These are phyloP conservation scores for Galaxias olidus DNA, from an alignment of 2,797 vertebrate genomes.

Conservation along the genomic window DNA sequence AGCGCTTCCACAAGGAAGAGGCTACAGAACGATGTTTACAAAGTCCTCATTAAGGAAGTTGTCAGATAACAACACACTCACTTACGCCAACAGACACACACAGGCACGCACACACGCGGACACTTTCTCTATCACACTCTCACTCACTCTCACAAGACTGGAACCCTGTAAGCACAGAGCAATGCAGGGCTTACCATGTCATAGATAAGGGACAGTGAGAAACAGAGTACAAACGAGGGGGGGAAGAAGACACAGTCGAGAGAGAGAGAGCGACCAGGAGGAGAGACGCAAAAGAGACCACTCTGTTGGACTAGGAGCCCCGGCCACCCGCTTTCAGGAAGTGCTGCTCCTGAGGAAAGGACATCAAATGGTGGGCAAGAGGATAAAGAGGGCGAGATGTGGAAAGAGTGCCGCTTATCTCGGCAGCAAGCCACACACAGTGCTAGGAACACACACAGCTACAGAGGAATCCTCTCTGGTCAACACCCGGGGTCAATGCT, in stretches of 20 bases:
- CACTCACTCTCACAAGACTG: conserved; percentile 39
- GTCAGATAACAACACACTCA: conserved; percentile 84
- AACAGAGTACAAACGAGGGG: conserved; percentile 52
- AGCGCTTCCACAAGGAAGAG: conserved; percentile 81
- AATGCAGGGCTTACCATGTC: conserved; percentile 87
- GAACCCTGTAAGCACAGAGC: conserved; percentile 64
- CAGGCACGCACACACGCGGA: conserved; percentile 20
- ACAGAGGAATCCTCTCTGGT: conserved; percentile 68
- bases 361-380: conserved; percentile 77
- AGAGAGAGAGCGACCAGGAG: conserved; percentile 46
- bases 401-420: conserved; percentile 38
- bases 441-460: conserved; percentile 35
- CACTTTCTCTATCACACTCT: conserved; percentile 55
- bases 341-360: conserved; percentile 60
- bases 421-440: conserved; percentile 65
- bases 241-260: conserved; percentile 64
- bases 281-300: conserved; percentile 79
- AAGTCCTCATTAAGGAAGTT: conserved; percentile 98
- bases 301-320: conserved; percentile 71
- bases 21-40: conserved; percentile 94
- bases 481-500: conserved; percentile 75
- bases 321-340: conserved; percentile 83
- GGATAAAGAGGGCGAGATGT: conserved; percentile 69
- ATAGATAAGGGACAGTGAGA: conserved; percentile 89
- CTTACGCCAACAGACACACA: conserved; percentile 57